phyloP scores from a whole-genome alignment of 2,113 vertebrate genomes.

The Nannobrachium achirus region DNA sequence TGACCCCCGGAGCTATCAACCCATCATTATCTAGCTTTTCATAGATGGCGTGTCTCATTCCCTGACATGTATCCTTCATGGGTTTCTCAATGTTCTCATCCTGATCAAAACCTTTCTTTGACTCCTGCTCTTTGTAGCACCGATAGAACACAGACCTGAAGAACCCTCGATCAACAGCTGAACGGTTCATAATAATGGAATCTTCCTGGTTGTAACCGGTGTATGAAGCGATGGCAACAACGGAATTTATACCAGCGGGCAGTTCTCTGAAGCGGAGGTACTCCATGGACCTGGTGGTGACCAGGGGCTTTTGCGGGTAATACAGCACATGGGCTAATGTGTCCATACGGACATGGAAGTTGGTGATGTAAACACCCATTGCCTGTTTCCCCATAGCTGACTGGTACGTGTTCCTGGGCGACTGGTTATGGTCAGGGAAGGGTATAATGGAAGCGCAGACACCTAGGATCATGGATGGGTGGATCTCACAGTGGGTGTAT shows the following conservation, averaged over 20 bases:
- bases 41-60: constrained; percentile 99
- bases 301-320: constrained; percentile 97
- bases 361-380: constrained; percentile 99
- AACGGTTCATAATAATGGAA: constrained; percentile 99
- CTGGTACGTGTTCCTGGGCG: constrained; percentile 98
- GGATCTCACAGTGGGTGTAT: constrained; percentile 97
- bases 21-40: constrained; percentile 98
- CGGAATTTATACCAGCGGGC: constrained; percentile 98
- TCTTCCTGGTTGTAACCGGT: constrained; percentile 99
- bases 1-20: constrained; percentile 94
- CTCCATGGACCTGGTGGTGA: constrained; percentile 97
- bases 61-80: constrained; percentile 94
- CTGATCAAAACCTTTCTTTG: constrained; percentile 97
- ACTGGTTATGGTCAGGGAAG: constrained; percentile 99
- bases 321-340: constrained; percentile 96
- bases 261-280: constrained; percentile 96
- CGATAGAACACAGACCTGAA: constrained; percentile 99
- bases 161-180: constrained; percentile 96
- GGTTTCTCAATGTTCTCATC: constrained; percentile 99
- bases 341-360: constrained; percentile 98
- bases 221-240: constrained; percentile 97
- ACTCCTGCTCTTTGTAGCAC: constrained; percentile 98
- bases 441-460: constrained; percentile 98
- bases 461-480: constrained; percentile 98
- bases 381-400: constrained; percentile 99